Evolutionary conservation across 2,113 vertebrate species (phyloP), one percentile per base, ranked within the genome.

Genomic region (Hippocampus mohnikei): DNA sequence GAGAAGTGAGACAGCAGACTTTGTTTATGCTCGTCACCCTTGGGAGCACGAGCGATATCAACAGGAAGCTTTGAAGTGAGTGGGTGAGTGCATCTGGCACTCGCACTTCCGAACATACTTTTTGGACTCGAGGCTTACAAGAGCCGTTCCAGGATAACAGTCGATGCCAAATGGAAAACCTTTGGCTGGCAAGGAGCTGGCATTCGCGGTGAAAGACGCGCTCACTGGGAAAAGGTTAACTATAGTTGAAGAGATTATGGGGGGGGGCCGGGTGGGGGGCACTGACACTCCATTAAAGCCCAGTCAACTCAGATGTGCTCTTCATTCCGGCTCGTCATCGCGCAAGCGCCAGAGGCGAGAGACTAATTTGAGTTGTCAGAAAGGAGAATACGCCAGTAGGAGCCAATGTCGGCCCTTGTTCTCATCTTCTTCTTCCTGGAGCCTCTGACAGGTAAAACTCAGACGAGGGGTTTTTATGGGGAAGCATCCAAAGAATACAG

Each of bases 1-100:
- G 8, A 42, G n/a, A 63, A 63, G 40, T 63, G 37, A 41, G n/a
- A 33, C 27, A 27, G 23, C 23, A 66, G 27, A 67, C 25, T 15
- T 23, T 67, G 63, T 73, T 75, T 77, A 71, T 74, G 67, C 33
- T 29, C 50, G 16, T 8, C 41, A 3, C 48, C 29, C 61, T 46
- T 65, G 41, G 23, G 64, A 50, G 75, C 61, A 66, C 6, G 37
- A 27, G 42, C 60, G 12, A 42, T 23, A 71, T 71, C 81, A 80
- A 82, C 80, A 86, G 81, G 83, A 88, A 79, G 75, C 75, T 80
- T 69, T 48, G 60, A 55, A 40, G n/a, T 25, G 64, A 78, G 80
- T 78, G 84, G 66, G 37, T 44, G 56, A 72, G 78, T 69, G 83
- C 77, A 82, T 83, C 74, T 83, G 80, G 58, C 2, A 59, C 75